Conservation (phyloP, 2,888 invertebrate species). For the Luperina testacea region DNA sequence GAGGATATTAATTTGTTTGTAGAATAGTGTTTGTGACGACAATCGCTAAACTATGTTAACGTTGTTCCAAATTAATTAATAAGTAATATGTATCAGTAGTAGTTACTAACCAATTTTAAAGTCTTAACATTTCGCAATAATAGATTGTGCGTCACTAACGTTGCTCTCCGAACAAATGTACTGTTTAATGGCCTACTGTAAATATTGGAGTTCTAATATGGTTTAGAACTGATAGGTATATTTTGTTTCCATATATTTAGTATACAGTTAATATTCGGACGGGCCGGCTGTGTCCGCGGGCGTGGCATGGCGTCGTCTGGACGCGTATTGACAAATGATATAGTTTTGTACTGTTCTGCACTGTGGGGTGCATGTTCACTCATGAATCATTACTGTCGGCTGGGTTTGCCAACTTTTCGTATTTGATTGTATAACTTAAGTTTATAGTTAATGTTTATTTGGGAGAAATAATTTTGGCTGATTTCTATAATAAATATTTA, state of each 20-base stretch:
- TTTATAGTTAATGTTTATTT: slow-evolving; percentile 87
- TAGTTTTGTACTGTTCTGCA: slow-evolving; percentile 26
- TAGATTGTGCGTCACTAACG: slow-evolving; percentile 29
- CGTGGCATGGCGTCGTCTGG: neutral
- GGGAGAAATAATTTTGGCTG: slow-evolving; percentile 88
- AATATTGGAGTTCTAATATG: slow-evolving; percentile 60
- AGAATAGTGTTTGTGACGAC: slow-evolving; percentile 30
- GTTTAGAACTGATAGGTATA: slow-evolving; percentile 60
- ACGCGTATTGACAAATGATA: slow-evolving; percentile 10
- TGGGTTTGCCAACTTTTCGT: slow-evolving; percentile 73
- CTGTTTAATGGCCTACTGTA: slow-evolving; percentile 65
- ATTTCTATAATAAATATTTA: slow-evolving; percentile 88
- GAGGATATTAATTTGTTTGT: slow-evolving; percentile 23
- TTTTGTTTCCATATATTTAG: slow-evolving; percentile 59
- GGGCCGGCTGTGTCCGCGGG: slow-evolving; percentile 34
- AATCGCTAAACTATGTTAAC: slow-evolving; percentile 34
- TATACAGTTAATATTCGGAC: slow-evolving; percentile 11
- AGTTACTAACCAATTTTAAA: slow-evolving; percentile 53
- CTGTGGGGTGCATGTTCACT: slow-evolving; percentile 41
- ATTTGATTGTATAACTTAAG: slow-evolving; percentile 82
- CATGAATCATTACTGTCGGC: slow-evolving; percentile 62
- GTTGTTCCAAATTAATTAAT: slow-evolving; percentile 55
- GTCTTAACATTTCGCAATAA: slow-evolving; percentile 42
- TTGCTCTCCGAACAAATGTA: slow-evolving; percentile 40
- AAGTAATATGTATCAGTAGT: slow-evolving; percentile 55